Evolutionary conservation across 1,140 invertebrate species (phyloP).

Genomic region (Samia ricini): DNA sequence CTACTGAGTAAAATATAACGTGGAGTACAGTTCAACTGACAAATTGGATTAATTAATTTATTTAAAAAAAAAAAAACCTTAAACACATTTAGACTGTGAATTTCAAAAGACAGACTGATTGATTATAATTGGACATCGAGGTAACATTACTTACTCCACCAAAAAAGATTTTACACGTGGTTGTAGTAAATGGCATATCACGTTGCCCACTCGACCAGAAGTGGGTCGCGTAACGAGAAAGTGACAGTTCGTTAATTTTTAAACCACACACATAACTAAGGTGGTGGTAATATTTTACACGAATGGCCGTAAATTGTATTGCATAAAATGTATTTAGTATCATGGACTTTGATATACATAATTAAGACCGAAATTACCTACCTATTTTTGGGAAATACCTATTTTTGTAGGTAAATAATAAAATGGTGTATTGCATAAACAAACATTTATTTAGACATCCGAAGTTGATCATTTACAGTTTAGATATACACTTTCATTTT

Average conservation of each 20-base stretch:
- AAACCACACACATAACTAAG: background rate
- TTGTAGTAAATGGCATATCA: conserved; percentile 1
- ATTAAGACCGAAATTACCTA: too few relatives aligned
- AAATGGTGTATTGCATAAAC: too few relatives aligned
- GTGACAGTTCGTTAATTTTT: background rate
- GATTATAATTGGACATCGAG: background rate
- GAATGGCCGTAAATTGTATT: background rate
- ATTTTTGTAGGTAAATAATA: too few relatives aligned
- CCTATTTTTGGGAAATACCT: too few relatives aligned
- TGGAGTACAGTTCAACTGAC: too few relatives aligned
- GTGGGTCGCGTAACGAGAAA: background rate
- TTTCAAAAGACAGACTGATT: background rate
- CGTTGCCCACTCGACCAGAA: background rate
- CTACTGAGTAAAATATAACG: too few relatives aligned
- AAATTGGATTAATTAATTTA: too few relatives aligned
- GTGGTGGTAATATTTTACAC: background rate
- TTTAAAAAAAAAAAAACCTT: too few relatives aligned
- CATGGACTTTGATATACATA: background rate
- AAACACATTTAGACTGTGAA: background rate
- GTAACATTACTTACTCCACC: background rate
- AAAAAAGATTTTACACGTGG: background rate
- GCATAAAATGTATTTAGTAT: background rate
- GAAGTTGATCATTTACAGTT: too few relatives aligned
- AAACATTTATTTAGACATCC: too few relatives aligned
- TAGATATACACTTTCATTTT: too few relatives aligned